A percentile compares a stretch with the other conserved stretches of the same genome.
phyloP scores from a whole-genome alignment of 2,113 vertebrate genomes.

The Rissa tridactyla region DNA sequence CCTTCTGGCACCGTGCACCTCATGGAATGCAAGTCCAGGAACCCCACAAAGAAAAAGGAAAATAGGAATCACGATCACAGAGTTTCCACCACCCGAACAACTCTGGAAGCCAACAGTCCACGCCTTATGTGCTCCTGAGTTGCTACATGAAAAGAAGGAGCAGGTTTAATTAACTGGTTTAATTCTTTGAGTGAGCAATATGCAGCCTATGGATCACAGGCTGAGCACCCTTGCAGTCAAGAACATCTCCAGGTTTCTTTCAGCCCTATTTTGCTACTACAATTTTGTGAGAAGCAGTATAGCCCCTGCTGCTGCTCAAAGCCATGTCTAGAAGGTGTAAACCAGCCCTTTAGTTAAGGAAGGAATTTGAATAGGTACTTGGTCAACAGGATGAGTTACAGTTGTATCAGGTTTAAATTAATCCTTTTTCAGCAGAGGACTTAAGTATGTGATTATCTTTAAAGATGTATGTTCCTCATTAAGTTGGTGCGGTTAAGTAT shows the following conservation, averaged over 20 bases:
- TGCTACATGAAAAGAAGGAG: background rate
- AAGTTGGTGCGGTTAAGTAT: background rate
- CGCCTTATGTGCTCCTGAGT: rapidly evolving
- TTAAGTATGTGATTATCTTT: slow-evolving; percentile 27
- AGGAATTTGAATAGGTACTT: background rate
- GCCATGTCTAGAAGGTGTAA: background rate
- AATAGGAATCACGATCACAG: background rate
- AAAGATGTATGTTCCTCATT: slow-evolving; percentile 36
- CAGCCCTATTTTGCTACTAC: background rate
- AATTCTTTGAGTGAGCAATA: background rate
- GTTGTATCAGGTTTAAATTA: slow-evolving; percentile 40
- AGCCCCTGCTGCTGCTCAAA: background rate
- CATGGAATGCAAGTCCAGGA: background rate
- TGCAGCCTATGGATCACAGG: background rate
- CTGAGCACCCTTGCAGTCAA: background rate
- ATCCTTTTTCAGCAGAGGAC: slow-evolving; percentile 12
- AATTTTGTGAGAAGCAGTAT: background rate
- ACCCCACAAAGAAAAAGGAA: background rate
- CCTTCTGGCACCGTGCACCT: background rate
- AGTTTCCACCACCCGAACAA: background rate
- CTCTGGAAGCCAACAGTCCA: background rate
- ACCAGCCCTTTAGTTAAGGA: background rate
- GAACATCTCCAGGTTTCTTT: background rate
- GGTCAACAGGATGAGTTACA: slow-evolving; percentile 2
- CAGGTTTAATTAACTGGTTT: background rate